A percentile compares a stretch with the other conserved stretches of the same genome.
These are phyloP conservation scores for Okamejei kenojei DNA, from an alignment of 2,797 vertebrate species.

Conservation along the genomic window DNA sequence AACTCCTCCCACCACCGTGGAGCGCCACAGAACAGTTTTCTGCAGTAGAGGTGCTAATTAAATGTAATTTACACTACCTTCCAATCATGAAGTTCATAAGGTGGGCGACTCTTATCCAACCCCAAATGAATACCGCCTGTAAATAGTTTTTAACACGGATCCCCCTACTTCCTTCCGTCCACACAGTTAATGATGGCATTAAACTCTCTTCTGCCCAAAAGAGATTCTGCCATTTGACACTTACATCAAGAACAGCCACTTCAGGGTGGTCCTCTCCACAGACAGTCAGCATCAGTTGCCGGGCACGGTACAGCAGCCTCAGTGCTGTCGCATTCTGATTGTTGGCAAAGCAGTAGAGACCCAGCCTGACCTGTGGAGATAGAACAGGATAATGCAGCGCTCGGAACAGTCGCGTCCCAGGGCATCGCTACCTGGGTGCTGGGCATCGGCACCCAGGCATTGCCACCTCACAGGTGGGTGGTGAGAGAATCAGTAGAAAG, in stretches of 20 bases:
- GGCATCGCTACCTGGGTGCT: too few species aligned
- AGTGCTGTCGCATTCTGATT: conserved; percentile 63
- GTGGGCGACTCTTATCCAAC: background rate
- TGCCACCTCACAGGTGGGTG: too few species aligned
- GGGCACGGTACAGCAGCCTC: conserved; percentile 68
- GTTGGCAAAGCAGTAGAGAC: conserved; percentile 64
- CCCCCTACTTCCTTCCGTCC: background rate
- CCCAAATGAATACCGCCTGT: background rate
- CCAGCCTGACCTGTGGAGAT: conserved; percentile 57
- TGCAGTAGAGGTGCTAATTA: background rate
- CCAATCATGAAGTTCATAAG: background rate
- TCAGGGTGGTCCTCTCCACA: conserved; percentile 71
- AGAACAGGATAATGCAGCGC: conserved; percentile 16
- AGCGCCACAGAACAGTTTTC: background rate
- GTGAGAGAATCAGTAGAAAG: too few species aligned
- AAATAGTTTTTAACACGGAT: background rate
- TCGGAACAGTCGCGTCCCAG: background rate
- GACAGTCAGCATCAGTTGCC: conserved; percentile 59
- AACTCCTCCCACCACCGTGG: background rate
- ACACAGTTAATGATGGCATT: background rate
- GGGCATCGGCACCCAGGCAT: too few species aligned
- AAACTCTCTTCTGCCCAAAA: background rate
- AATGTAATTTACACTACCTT: background rate
- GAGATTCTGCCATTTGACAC: conserved; percentile 40
- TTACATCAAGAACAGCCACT: conserved; percentile 65